phyloP scores from a whole-genome alignment of 2,797 vertebrate genomes.

The Myripristis murdjan region DNA sequence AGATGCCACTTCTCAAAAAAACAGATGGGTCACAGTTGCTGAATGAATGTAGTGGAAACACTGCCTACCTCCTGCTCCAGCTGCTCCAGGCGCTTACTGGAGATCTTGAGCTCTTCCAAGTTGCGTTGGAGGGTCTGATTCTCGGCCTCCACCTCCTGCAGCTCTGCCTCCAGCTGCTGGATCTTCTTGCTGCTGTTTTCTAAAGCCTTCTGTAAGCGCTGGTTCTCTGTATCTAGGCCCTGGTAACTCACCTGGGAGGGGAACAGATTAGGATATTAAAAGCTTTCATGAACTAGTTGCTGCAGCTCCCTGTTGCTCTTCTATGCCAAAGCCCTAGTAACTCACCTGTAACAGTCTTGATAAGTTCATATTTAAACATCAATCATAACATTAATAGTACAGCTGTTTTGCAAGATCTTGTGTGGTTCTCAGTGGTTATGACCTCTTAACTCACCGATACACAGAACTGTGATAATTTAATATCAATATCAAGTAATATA shows the following conservation, averaged over 20 bases:
- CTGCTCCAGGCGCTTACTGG: conserved; percentile 96
- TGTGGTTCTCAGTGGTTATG: too few species aligned
- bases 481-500: too few species aligned
- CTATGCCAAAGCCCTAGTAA: conserved; percentile 75
- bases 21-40: background rate
- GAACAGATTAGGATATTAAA: conserved; percentile 60
- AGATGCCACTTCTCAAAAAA: too few species aligned
- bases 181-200: conserved; percentile 98
- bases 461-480: too few species aligned
- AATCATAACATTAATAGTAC: background rate
- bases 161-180: conserved; percentile 93
- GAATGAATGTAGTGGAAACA: background rate
- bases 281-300: conserved; percentile 62
- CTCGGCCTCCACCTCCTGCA: conserved; percentile 95
- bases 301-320: conserved; percentile 37
- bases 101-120: conserved; percentile 97
- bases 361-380: background rate
- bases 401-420: too few species aligned
- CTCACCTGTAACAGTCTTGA: conserved; percentile 6
- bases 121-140: conserved; percentile 94
- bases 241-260: conserved; percentile 91
- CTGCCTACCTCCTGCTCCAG: conserved; percentile 90
- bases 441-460: too few species aligned
- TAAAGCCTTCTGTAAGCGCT: conserved; percentile 95
- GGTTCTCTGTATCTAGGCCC: conserved; percentile 97